phyloP scores from a whole-genome alignment of 2,888 invertebrate species.

The Nyleta sp. region DNA sequence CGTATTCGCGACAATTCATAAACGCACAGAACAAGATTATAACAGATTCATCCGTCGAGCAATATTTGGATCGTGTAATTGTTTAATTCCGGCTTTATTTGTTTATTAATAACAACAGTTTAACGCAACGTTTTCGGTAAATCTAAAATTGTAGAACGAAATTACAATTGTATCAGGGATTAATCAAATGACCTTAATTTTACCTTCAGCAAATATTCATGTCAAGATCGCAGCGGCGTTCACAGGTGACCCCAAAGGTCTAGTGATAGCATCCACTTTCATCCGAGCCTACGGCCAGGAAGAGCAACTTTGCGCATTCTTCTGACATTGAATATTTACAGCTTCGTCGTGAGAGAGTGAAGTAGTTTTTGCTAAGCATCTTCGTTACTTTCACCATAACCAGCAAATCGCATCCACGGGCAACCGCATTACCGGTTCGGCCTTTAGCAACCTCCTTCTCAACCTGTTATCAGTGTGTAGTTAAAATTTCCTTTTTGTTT shows the following conservation, averaged over 20 bases:
- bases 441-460: conserved; percentile 29
- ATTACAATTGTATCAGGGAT: conserved; percentile 35
- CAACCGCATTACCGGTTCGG: conserved; percentile 31
- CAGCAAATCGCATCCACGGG: conserved; percentile 38
- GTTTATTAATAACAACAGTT: conserved; percentile 7
- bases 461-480: conserved; percentile 17
- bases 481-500: conserved; percentile 15
- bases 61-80: conserved; percentile 4
- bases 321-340: conserved; percentile 70
- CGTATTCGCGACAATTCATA: conserved; percentile 18
- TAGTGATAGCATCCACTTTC: conserved; percentile 70
- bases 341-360: conserved; percentile 60
- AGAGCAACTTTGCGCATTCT: conserved; percentile 67
- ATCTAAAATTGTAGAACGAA: conserved; percentile 27
- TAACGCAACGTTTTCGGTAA: conserved; percentile 3
- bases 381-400: conserved; percentile 68
- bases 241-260: conserved; percentile 68
- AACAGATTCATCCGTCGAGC: conserved; percentile 12
- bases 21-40: conserved; percentile 3
- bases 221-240: conserved; percentile 69
- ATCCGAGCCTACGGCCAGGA: conserved; percentile 66
- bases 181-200: conserved; percentile 59
- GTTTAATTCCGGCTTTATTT: conserved; percentile 20
- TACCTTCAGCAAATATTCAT: conserved; percentile 64
- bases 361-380: conserved; percentile 66